Evolutionary conservation across 2,113 vertebrate species (phyloP), one percentile per base, ranked within the genome.

Genomic region (Centrocercus urophasianus): DNA sequence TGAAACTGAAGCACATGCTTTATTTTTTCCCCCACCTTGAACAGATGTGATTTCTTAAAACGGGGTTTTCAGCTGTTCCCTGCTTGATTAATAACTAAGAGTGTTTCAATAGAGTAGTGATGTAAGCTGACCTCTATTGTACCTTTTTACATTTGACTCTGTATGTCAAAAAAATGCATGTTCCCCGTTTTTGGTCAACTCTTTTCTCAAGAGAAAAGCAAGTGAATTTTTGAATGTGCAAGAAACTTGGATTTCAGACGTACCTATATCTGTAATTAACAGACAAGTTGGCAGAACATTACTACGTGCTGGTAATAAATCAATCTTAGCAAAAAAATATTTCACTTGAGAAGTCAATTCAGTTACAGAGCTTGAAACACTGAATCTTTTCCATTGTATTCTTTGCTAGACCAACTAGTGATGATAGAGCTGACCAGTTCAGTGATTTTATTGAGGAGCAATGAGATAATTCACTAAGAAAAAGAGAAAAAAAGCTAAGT

Each of bases 11-110:
- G 84, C 69, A 78, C 71, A 89, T 21, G 83, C 81, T 45, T 87
- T 38, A 52, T n/a, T 60, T 61, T 66, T 79, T 88, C 71, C 38
- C 9, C 34, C 75, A 43, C 40, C 65, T 66, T 88, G 80, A 90
- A 74, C 80, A 96, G 75, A 93, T 93, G 83, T 92, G 87, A 71
- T 80, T 94, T 72, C 73, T 72, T 93, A 64, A 90, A 91, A 88
- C 69, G 54, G 84, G 45, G 56, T 85, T 97, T 93, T 90, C 90
- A 90, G 54, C 86, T 92, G 59, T 91, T 94, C 84, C 70, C 64
- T 86, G 64, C 80, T 66, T 95, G 76, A 94, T 89, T 91, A 89
- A 75, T 0, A 16, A 93, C 40, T 88, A n/a, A 38, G 56, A 67
- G 36, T 60, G 40, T 79, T 95, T 43, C 4, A 1, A 24, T 7